phyloP scores from a whole-genome alignment of 2,888 invertebrate species.

The Dastarcus helophoroides region DNA sequence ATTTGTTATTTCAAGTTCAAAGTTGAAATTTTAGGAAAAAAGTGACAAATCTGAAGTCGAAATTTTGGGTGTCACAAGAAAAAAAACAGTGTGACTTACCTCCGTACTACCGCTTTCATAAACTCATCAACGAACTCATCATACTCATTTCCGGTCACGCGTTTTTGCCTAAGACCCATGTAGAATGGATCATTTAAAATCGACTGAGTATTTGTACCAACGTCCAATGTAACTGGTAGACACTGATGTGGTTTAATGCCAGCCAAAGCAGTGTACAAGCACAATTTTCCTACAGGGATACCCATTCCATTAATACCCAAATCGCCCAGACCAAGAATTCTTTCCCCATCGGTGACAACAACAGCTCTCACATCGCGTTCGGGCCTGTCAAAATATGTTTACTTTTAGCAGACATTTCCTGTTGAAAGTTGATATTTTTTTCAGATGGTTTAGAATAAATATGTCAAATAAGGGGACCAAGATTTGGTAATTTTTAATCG shows the following conservation, averaged over 20 bases:
- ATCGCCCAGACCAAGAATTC: conserved; percentile 95
- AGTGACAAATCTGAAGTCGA: too few relatives aligned
- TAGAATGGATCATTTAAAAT: conserved; percentile 89
- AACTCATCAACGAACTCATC: conserved; percentile 95
- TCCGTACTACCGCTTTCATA: conserved; percentile 79
- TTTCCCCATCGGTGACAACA: conserved; percentile 96
- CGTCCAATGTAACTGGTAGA: conserved; percentile 88
- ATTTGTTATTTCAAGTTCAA: too few relatives aligned
- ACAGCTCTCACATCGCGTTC: conserved; percentile 77
- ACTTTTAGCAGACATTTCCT: too few relatives aligned
- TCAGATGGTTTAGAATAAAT: too few relatives aligned
- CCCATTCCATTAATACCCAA: conserved; percentile 98
- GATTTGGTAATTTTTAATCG: too few relatives aligned
- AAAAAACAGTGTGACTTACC: too few relatives aligned
- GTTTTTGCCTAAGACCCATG: conserved; percentile 79
- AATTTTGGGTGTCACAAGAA: too few relatives aligned
- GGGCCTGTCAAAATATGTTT: conserved; percentile 58
- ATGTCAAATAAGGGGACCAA: too few relatives aligned
- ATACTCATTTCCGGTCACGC: conserved; percentile 74
- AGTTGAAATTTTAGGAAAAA: too few relatives aligned
- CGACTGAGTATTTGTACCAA: conserved; percentile 80
- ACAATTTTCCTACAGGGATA: conserved; percentile 94
- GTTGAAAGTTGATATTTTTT: too few relatives aligned
- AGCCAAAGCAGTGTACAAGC: conserved; percentile 93
- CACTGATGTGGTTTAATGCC: conserved; percentile 94